phyloP scores from a whole-genome alignment of 2,113 vertebrate species.

The Sakesphorus luctuosus region DNA sequence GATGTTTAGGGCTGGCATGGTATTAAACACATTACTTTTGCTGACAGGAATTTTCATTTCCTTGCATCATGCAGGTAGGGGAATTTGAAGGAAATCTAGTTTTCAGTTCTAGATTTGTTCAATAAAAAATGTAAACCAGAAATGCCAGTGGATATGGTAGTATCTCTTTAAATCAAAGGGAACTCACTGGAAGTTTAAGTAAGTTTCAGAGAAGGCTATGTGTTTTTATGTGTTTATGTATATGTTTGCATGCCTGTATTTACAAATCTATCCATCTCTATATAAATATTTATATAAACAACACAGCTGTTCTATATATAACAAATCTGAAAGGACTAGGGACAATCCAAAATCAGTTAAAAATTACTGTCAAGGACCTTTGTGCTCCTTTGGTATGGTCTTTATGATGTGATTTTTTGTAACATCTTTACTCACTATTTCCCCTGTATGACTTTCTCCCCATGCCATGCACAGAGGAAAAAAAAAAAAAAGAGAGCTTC shows the following conservation, averaged over 20 bases:
- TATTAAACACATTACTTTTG: conserved; percentile 84
- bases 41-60: conserved; percentile 81
- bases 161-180: conserved; percentile 63
- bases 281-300: neutral
- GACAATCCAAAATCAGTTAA: neutral
- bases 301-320: neutral
- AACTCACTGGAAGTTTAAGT: conserved; percentile 43
- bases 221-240: neutral
- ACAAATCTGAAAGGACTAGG: neutral
- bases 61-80: conserved; percentile 51
- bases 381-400: neutral
- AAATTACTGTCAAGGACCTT: neutral
- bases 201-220: conserved; percentile 5
- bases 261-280: neutral
- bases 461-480: neutral
- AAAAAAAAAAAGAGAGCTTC: neutral
- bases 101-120: conserved; percentile 57
- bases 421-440: neutral
- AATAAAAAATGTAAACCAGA: conserved; percentile 72
- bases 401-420: neutral
- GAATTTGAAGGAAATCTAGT: conserved; percentile 74
- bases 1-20: conserved; percentile 75
- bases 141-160: conserved; percentile 18
- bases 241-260: neutral
- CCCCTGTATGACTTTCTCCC: neutral